Base-by-base conservation (phyloP, 1,140 invertebrate species). In the Temnothorax longispinosus region DNA sequence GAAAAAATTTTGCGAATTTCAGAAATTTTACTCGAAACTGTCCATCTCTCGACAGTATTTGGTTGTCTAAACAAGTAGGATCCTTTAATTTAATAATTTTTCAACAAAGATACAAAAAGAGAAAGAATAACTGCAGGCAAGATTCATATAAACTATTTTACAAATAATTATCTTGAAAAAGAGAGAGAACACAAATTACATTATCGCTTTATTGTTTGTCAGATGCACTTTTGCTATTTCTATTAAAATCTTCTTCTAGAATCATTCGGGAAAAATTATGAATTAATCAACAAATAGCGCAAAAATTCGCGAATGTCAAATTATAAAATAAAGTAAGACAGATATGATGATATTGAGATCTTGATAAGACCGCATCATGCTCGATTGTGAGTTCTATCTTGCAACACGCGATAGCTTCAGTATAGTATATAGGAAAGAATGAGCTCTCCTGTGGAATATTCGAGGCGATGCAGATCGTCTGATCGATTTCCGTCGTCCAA, bases 1-100 rank as follows among this genome's bases (percentile, higher is more conserved):
- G 32, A 50, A 52, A 38, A 78, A 78, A 65, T 64, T 65, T 62
- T 41, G 41, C 41, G 0, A 41, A 32, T 38, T 77, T 62, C 5
- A 62, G 2, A 62, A 50, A 50, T 64, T 77, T 64, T 32, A 50
- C 27, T 50, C 76, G 54, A 60, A 60, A n/a, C n/a, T 18, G 3
- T 77, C 13, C 3, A 6, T 75, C 32, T 72, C 21, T 15, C 64
- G 35, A 7, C 64, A 15, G 41, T 50, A 1, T 54, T 54, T 35
- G 4, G 15, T 74, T 38, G 5, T 5, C 10, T 38, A 27, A 54
- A 38, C 15, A 54, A 54, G n/a, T 10, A 67, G 5, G 11, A 41
- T 75, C 13, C 7, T 41, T 56, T 54, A 74, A 54, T 74, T 74
- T 74, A 74, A 54, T 52, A 72, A 74, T 54, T 56, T 56, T 75